Percentiles rank a stretch among this genome's conserved stretches.
These are phyloP conservation scores for Aurelia sp. DNA, from an alignment of 30 jellyfish, hydroid and myxozoan genomes.

Conservation along the genomic window DNA sequence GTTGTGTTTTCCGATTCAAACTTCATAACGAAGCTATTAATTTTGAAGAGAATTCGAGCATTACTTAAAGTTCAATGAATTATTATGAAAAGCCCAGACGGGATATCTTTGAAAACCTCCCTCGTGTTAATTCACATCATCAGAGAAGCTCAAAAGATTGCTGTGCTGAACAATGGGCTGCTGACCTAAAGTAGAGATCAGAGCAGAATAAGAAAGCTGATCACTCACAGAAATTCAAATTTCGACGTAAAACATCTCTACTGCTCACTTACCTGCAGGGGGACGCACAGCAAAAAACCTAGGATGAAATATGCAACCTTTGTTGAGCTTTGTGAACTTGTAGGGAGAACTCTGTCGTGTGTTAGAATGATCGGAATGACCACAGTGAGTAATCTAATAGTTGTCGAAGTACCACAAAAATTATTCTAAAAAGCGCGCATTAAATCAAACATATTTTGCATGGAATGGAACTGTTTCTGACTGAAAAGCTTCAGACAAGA, in stretches of 20 bases:
- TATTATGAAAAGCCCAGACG: constrained; percentile 1
- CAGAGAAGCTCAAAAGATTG: constrained; percentile 2
- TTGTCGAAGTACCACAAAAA: too few species aligned
- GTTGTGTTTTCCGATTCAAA: too few species aligned
- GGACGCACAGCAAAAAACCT: background rate
- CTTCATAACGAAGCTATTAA: background rate
- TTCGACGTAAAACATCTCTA: background rate
- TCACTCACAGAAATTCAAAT: background rate
- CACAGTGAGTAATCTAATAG: too few species aligned
- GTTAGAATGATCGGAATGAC: too few species aligned
- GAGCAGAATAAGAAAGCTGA: background rate
- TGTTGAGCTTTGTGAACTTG: too few species aligned
- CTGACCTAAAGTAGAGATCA: background rate
- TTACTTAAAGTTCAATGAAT: too few species aligned
- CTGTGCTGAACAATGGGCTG: background rate
- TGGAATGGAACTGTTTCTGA: too few species aligned
- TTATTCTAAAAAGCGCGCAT: too few species aligned
- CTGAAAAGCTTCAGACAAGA: too few species aligned
- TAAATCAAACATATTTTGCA: too few species aligned
- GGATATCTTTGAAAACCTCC: background rate
- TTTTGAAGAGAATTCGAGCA: background rate
- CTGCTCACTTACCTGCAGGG: background rate
- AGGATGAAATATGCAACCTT: background rate
- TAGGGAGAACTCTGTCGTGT: too few species aligned
- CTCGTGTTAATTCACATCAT: background rate